These are phyloP conservation scores for Elgonia sp. DNA, from an alignment of 2,888 invertebrate genomes.

Conservation along the genomic window DNA sequence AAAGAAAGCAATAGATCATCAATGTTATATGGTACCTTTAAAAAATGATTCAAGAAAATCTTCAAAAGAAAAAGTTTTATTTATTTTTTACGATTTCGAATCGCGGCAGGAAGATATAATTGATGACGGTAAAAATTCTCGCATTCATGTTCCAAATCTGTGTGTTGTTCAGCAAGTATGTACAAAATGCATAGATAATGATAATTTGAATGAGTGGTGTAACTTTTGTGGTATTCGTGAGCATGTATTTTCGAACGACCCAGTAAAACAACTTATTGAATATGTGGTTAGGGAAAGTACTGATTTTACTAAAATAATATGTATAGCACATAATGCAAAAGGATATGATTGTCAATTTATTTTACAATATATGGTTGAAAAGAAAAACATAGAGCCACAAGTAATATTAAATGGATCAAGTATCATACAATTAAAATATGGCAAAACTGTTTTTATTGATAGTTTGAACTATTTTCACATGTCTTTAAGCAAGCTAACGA, in stretches of 20 bases:
- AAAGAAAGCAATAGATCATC: too few relatives aligned
- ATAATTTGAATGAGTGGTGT: neutral
- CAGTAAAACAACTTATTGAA: constrained; percentile 57
- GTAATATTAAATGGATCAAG: constrained; percentile 77
- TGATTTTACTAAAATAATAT: constrained; percentile 54
- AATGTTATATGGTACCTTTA: too few relatives aligned
- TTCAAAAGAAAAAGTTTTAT: constrained; percentile 22
- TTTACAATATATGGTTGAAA: neutral
- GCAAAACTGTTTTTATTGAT: constrained; percentile 72
- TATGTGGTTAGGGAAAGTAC: constrained; percentile 41
- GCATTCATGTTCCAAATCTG: constrained; percentile 19
- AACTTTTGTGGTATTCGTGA: constrained; percentile 44
- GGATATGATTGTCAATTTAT: constrained; percentile 47
- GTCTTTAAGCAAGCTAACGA: too few relatives aligned
- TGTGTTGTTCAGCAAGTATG: constrained; percentile 33
- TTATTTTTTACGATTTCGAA: too few relatives aligned
- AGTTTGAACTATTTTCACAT: constrained; percentile 78
- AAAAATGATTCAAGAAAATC: too few relatives aligned
- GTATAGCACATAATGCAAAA: constrained; percentile 65
- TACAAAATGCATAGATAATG: constrained; percentile 10
- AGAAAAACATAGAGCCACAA: constrained; percentile 42
- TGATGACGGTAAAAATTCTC: neutral
- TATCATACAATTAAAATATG: constrained; percentile 67
- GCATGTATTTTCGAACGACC: constrained; percentile 45
- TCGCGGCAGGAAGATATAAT: constrained; percentile 22